Evolutionary conservation across 2,113 vertebrate species (phyloP).

Genomic region (Saccopteryx leptura): DNA sequence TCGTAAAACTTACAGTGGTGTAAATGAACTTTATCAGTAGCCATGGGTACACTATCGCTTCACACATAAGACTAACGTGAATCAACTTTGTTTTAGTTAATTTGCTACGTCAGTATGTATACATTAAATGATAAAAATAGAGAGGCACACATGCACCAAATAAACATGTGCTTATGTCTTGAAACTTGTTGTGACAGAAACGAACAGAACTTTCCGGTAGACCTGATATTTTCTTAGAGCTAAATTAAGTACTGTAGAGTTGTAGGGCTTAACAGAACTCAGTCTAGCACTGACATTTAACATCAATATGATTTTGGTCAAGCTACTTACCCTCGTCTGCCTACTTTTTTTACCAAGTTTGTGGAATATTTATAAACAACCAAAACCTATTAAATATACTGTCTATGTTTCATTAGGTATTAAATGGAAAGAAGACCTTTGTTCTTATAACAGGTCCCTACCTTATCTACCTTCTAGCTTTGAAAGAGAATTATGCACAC

Average conservation of each 20-base stretch:
- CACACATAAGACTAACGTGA: too few species aligned
- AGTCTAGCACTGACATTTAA: conserved; percentile 38
- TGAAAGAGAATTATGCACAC: not conserved
- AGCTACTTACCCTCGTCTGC: conserved; percentile 3
- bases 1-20: too few species aligned
- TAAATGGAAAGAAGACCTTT: conserved; percentile 17
- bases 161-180: too few species aligned
- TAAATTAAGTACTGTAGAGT: not conserved
- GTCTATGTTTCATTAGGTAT: not conserved
- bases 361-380: conserved; percentile 53
- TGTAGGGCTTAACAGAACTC: conserved; percentile 13
- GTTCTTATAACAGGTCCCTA: not conserved
- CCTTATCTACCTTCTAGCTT: not conserved
- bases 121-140: too few species aligned
- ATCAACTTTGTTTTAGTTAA: too few species aligned
- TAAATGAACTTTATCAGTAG: too few species aligned
- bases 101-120: too few species aligned
- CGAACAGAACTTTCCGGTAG: too few species aligned
- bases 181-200: too few species aligned
- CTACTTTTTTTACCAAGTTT: conserved; percentile 35
- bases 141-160: too few species aligned
- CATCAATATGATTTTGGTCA: conserved; percentile 13
- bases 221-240: conserved; percentile 35
- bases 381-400: conserved; percentile 30
- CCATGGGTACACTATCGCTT: too few species aligned